Evolutionary conservation across 2,797 vertebrate species (phyloP).

Genomic region (Rhinatrema bivittatum): DNA sequence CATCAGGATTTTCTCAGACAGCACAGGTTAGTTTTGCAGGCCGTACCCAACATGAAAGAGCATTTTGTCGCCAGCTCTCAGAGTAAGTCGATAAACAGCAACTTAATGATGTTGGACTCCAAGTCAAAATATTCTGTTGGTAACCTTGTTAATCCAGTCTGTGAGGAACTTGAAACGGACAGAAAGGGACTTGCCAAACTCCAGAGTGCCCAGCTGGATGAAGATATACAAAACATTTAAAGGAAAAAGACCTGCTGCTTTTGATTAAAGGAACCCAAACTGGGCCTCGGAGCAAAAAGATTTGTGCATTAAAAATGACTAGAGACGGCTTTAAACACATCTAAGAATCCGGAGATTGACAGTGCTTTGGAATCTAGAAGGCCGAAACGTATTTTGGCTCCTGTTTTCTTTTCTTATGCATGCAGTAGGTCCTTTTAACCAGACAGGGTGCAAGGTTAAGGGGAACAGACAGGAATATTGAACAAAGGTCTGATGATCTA

Average conservation of each 20-base stretch:
- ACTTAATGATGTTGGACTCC: conserved; percentile 62
- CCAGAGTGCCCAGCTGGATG: conserved; percentile 93
- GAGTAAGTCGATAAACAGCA: conserved; percentile 59
- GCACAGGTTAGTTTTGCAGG: conserved; percentile 66
- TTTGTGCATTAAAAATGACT: too few relatives aligned
- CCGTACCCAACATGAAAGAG: conserved; percentile 68
- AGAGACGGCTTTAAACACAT: too few relatives aligned
- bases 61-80: conserved; percentile 75
- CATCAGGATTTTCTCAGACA: conserved; percentile 75
- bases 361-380: conserved; percentile 30
- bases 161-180: conserved; percentile 83
- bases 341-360: too few relatives aligned
- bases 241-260: too few relatives aligned
- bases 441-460: conserved; percentile 24
- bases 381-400: conserved; percentile 26
- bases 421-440: conserved; percentile 40
- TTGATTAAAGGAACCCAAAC: too few relatives aligned
- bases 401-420: conserved; percentile 29
- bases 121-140: conserved; percentile 73
- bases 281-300: too few relatives aligned
- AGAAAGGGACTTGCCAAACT: conserved; percentile 91
- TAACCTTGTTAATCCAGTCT: conserved; percentile 77
- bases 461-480: conserved; percentile 19
- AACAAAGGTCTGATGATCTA: conserved; percentile 29
- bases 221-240: conserved; percentile 94